phyloP scores from a whole-genome alignment of 2,113 vertebrate species.

The Callaeas wilsoni region DNA sequence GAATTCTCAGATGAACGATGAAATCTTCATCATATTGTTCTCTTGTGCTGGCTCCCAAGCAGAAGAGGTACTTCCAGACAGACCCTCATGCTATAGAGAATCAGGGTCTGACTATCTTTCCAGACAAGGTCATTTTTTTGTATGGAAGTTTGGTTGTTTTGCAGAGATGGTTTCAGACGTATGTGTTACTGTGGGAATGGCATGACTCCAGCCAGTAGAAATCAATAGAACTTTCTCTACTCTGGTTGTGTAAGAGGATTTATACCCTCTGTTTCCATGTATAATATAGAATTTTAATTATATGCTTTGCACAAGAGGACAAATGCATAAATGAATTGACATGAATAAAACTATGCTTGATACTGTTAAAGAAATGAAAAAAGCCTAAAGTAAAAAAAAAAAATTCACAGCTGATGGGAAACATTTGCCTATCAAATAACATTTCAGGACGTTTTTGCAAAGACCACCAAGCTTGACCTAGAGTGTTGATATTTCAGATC shows the following conservation, averaged over 20 bases:
- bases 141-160: not conserved
- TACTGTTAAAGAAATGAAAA: not conserved
- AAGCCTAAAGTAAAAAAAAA: not conserved
- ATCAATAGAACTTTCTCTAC: not conserved
- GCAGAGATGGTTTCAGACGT: not conserved
- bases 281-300: not conserved
- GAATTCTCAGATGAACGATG: not conserved
- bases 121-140: not conserved
- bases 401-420: not conserved
- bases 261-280: not conserved
- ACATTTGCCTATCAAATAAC: not conserved
- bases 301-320: not conserved
- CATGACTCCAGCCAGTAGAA: not conserved
- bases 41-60: not conserved
- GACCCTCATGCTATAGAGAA: not conserved
- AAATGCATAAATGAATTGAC: not conserved
- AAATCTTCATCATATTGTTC: accelerated
- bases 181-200: not conserved
- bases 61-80: not conserved
- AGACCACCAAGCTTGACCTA: not conserved
- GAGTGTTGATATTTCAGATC: not conserved
- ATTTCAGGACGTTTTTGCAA: not conserved
- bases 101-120: not conserved
- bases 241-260: not conserved
- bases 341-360: not conserved